phyloP scores from a whole-genome alignment of 2,113 vertebrate genomes.

The Oriolus oriolus region DNA sequence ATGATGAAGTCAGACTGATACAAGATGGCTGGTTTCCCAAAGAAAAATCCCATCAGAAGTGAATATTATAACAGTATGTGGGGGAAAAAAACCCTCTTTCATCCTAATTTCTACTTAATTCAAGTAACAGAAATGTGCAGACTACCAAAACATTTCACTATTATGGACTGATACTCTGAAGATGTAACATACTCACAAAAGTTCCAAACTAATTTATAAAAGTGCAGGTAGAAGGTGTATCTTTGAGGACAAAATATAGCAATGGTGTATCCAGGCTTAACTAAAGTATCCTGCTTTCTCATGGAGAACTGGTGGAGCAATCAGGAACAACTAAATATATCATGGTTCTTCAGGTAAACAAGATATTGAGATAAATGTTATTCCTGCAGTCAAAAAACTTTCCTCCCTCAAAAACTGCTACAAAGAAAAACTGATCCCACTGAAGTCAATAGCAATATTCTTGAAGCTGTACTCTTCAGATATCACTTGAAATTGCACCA shows the following conservation, averaged over 20 bases:
- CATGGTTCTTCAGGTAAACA: not conserved
- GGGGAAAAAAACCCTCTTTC: not conserved
- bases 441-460: not conserved
- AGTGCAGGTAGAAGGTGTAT: not conserved
- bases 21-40: not conserved
- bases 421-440: not conserved
- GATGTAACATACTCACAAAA: not conserved
- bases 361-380: not conserved
- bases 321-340: not conserved
- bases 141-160: not conserved
- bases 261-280: not conserved
- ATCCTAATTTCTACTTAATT: not conserved
- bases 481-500: constrained; percentile 4
- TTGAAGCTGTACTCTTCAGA: not conserved
- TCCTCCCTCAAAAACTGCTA: not conserved
- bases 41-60: not conserved
- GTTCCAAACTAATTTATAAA: not conserved
- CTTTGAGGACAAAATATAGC: not conserved
- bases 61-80: not conserved
- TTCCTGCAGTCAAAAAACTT: not conserved
- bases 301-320: not conserved
- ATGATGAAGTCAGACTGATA: not conserved
- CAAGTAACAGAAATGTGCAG: not conserved
- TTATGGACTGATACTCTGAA: not conserved
- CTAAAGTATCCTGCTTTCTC: not conserved